Conservation (phyloP, 1,140 invertebrate species). For the Apis florea region DNA sequence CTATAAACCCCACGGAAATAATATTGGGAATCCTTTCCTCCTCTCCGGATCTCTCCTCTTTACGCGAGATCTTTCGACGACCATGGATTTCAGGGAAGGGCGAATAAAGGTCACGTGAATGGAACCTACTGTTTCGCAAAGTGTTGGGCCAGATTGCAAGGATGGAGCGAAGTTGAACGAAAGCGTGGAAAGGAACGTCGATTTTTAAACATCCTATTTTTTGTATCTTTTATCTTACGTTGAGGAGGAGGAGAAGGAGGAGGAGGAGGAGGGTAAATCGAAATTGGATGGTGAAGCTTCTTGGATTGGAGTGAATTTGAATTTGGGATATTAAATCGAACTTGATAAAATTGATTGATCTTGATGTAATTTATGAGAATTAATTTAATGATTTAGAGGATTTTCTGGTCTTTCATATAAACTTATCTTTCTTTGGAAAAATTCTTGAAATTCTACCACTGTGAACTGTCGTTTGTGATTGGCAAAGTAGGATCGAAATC, state of each 20-base stretch:
- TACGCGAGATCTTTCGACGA: conserved; percentile 45
- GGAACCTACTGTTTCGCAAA: conserved; percentile 14
- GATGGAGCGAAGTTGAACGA: no score
- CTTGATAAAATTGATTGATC: no score
- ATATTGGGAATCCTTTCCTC: conserved; percentile 50
- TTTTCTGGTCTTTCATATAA: no score
- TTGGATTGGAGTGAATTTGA: no score
- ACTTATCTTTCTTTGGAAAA: no score
- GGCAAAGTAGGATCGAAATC: not conserved
- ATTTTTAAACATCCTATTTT: conserved; percentile 26
- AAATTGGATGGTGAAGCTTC: not conserved
- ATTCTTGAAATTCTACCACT: not conserved
- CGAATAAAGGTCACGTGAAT: conserved; percentile 57
- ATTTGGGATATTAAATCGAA: no score
- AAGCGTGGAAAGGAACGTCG: conserved; percentile 19
- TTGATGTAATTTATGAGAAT: no score
- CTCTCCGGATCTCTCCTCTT: conserved; percentile 34
- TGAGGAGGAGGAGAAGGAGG: not conserved
- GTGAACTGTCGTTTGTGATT: not conserved
- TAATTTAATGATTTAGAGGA: no score
- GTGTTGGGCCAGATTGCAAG: no score
- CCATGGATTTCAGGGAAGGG: conserved; percentile 41
- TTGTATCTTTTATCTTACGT: no score
- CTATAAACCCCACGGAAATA: conserved; percentile 62
- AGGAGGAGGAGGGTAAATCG: conserved; percentile 45